A percentile compares a stretch with the other conserved stretches of the same genome.
These are phyloP conservation scores for Brachystomella parvula DNA, from an alignment of 1,140 invertebrate species.

Conservation along the genomic window DNA sequence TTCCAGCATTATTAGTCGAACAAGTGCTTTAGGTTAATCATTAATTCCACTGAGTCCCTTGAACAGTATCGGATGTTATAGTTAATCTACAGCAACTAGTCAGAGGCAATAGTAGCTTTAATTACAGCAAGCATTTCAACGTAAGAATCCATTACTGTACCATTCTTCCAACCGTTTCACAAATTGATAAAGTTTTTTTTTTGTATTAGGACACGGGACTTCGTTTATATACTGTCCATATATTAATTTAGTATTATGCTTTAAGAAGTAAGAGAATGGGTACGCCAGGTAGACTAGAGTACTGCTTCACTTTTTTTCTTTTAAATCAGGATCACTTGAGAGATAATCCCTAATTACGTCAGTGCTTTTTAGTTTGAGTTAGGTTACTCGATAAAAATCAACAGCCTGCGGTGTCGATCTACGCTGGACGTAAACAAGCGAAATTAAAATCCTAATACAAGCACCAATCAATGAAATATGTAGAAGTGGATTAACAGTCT, in stretches of 20 bases:
- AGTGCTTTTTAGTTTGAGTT: neutral
- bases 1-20: neutral
- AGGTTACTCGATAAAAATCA: neutral
- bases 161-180: too few species aligned
- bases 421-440: too few species aligned
- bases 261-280: neutral
- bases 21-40: neutral
- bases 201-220: too few species aligned
- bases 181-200: too few species aligned
- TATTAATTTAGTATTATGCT: neutral
- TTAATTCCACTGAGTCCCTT: neutral
- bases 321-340: neutral
- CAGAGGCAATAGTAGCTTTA: neutral
- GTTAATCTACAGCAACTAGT: neutral
- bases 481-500: too few species aligned
- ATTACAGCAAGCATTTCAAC: neutral
- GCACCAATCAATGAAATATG: too few species aligned
- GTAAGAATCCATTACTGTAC: too few species aligned
- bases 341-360: neutral
- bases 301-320: neutral
- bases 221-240: neutral
- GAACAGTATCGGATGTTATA: neutral
- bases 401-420: neutral
- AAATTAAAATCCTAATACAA: too few species aligned
- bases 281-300: neutral